phyloP scores from a whole-genome alignment of 2,797 vertebrate genomes.

The Urocyon cinereoargenteus region DNA sequence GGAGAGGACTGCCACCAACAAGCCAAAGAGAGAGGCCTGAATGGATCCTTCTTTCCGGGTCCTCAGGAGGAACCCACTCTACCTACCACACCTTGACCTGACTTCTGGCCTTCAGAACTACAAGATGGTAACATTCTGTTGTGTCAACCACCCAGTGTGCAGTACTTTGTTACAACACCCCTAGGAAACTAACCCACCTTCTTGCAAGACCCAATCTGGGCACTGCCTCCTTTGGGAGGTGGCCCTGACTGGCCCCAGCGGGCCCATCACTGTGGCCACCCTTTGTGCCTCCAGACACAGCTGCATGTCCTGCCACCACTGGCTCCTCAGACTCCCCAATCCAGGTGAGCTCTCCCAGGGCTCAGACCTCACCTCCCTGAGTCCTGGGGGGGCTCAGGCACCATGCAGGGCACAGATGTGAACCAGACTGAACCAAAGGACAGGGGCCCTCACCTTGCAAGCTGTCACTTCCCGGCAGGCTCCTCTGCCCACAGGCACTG shows the following conservation, averaged over 20 bases:
- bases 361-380: background rate
- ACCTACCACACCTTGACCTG: background rate
- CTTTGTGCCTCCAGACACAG: background rate
- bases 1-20: background rate
- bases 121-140: background rate
- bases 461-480: background rate
- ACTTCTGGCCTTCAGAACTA: background rate
- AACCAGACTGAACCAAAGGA: background rate
- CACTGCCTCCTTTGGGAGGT: background rate
- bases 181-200: background rate
- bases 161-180: background rate
- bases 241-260: background rate
- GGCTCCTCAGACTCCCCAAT: background rate
- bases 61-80: background rate
- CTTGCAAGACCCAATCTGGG: background rate
- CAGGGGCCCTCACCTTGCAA: background rate
- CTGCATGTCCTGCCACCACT: background rate
- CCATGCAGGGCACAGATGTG: background rate
- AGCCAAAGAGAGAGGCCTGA: background rate
- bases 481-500: background rate
- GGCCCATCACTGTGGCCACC: background rate
- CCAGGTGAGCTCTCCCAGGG: rapidly evolving
- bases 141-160: background rate
- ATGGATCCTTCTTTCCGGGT: background rate
- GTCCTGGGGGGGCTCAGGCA: background rate